Base-by-base conservation (phyloP, 2,888 invertebrate species). In the Mythimna ferrago region DNA sequence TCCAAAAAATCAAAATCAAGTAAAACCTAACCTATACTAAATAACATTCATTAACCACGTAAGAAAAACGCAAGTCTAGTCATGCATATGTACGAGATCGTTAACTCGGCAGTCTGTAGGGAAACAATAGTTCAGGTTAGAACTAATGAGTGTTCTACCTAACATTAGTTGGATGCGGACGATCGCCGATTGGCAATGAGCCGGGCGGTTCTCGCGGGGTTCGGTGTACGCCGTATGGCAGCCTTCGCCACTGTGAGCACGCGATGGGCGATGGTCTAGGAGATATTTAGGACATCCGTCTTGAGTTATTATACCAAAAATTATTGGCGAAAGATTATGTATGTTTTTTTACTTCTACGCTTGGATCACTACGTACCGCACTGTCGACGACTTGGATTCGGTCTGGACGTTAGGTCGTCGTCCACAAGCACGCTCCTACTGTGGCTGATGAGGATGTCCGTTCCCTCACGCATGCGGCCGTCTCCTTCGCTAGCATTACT, bases 131-230 rank as follows among this genome's bases (percentile, higher is more conserved):
- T 62, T 58, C 63, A 48, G 62, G 41, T 14, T 38, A 38, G 35
- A 82, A 57, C 80, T 81, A 81, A 83, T 81, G 80, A 81, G 76
- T 76, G 67, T 71, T 84, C 74, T 66, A 58, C 66, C 63, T 73
- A 63, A 65, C 67, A 66, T 78, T 76, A 62, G 73, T 69, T 63
- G 66, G 76, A 77, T 71, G 60, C 72, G 82, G 56, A 75, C 72
- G 73, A 76, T 71, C 48, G 79, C 32, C 70, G 85, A 82, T 85
- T 82, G 83, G 79, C 83, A 82, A 83, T 85, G 85, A 83, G 85
- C 66, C 68, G 68, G 74, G 38, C 44, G 10, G 74, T 73, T 82
- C 85, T 85, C 85, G 67, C 65, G 83, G 74, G 83, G 74, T 48
- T 75, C 41, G 21, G 2, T 48, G 41, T 56, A 48, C 56, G 61